Conservation (phyloP, 2,113 vertebrate genomes). For the Lepus americanus region DNA sequence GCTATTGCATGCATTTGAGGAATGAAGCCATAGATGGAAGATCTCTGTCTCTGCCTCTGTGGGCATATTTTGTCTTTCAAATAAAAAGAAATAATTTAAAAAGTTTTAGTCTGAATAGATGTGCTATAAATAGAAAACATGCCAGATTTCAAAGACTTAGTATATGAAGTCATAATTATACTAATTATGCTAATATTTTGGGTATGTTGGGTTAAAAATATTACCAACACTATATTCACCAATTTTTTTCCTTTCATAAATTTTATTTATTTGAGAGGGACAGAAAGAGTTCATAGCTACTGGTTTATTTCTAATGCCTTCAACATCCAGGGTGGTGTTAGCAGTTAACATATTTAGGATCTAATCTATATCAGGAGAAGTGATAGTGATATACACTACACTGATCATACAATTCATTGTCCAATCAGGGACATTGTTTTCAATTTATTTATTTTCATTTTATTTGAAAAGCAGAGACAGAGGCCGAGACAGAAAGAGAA, state of each 20-base stretch:
- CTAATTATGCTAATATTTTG: background rate
- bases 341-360: background rate
- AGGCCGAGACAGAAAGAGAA: too few species aligned
- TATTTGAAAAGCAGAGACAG: too few species aligned
- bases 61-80: too few species aligned
- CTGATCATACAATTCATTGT: background rate
- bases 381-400: background rate
- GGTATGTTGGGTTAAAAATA: slow-evolving; percentile 2
- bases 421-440: background rate
- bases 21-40: too few species aligned
- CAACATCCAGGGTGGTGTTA: background rate
- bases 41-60: too few species aligned
- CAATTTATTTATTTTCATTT: too few species aligned
- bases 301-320: too few species aligned
- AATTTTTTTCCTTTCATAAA: background rate
- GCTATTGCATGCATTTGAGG: too few species aligned
- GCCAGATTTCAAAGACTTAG: background rate
- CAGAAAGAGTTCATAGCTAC: too few species aligned
- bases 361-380: background rate
- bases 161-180: background rate
- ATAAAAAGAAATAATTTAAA: too few species aligned
- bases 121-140: background rate
- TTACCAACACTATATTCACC: background rate
- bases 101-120: background rate
- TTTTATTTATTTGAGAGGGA: too few species aligned